A percentile compares a stretch with the other conserved stretches of the same genome.
phyloP scores from a whole-genome alignment of 2,113 vertebrate species.

The Tragelaphus buxtoni region DNA sequence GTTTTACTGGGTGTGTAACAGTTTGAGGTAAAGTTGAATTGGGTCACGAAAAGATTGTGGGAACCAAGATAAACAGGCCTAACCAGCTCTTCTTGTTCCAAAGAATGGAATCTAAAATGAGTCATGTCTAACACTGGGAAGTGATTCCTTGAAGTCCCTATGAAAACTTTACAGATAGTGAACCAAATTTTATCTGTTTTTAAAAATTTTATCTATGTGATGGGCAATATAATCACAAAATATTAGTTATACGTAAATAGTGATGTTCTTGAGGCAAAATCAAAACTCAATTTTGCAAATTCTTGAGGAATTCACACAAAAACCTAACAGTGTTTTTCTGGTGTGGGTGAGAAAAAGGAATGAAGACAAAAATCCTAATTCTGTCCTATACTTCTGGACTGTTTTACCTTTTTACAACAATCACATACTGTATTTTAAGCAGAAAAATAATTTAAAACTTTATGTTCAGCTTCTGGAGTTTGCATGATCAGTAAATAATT shows the following conservation, averaged over 20 bases:
- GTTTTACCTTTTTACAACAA: not conserved
- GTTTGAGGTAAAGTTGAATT: not conserved
- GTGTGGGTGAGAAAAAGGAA: not conserved
- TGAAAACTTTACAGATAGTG: not conserved
- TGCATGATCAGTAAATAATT: not conserved
- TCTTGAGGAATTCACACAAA: not conserved
- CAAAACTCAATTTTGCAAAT: not conserved
- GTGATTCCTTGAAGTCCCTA: not conserved
- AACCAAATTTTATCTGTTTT: slow-evolving; percentile 7
- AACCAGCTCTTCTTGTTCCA: not conserved
- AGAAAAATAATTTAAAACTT: not conserved
- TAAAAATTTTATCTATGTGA: not conserved
- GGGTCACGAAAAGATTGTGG: not conserved
- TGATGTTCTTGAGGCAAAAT: slow-evolving; percentile 15
- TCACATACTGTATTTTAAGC: not conserved
- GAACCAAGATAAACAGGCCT: slow-evolving; percentile 24
- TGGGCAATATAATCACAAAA: not conserved
- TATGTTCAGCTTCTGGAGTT: not conserved
- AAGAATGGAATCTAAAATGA: slow-evolving; percentile 4
- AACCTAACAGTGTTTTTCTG: not conserved
- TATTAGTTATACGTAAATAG: not conserved
- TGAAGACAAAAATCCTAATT: not conserved
- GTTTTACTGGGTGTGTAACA: not conserved
- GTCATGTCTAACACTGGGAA: not conserved
- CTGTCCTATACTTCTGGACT: not conserved